Base-by-base conservation (phyloP, 2,113 vertebrate genomes). In the Panthera leo region DNA sequence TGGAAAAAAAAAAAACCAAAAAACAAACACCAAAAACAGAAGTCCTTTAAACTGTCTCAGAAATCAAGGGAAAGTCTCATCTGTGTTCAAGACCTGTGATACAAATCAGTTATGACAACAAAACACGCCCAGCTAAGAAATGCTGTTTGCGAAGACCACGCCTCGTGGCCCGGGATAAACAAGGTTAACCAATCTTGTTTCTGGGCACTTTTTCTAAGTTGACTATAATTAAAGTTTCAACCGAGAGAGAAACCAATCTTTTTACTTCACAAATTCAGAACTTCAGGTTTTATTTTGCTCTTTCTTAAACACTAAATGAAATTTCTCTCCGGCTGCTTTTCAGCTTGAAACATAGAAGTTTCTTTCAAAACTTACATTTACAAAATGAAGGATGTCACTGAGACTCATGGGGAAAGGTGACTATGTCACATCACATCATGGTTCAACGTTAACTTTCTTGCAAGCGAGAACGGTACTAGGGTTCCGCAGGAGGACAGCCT, bases 41-140 rank as follows among this genome's bases (percentile, higher is more conserved):
- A 84, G 29, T 21, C 45, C 83, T 91, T 76, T 75, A 84, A 97
- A 94, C 23, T 94, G 4, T 87, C 19, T 84, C 53, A 95, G 78
- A 70, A 90, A 80, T 29, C 27, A 89, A 82, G 70, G 92, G 84
- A 89, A 96, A 25, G 73, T 80, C 95, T 87, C 13, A 70, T 11
- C 7, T 63, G 42, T 19, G 13, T 63, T 58, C 8, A 48, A 94
- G 67, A 86, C 5, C 2, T 39, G 34, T 12, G 19, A 55, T 39
- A 53, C 1, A 82, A 51, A 85, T 42, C 27, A 67, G 65, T 42
- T 53, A 48, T n/a, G 31, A 70, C 14, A 48, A 79, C 45, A 21
- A n/a, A 61, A 34, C n/a, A 51, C 7, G 29, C 25, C 7, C 31
- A 31, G 27, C 65, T 84, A 39, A 89, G 80, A 19, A 65, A 58